phyloP scores from a whole-genome alignment of 2,888 invertebrate species.

The Neuroscelio doddi region DNA sequence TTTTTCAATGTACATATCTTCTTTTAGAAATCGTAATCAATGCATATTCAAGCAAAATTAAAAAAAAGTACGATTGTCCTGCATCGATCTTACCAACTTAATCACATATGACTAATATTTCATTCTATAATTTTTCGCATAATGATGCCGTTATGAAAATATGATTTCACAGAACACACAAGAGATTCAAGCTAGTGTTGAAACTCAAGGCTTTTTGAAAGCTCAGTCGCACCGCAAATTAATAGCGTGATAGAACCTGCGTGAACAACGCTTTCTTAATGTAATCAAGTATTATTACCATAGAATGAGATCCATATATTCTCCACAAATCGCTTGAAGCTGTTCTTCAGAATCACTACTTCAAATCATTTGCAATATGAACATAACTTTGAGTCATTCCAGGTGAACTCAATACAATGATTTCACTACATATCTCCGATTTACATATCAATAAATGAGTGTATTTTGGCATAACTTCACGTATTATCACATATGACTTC shows the following conservation, averaged over 20 bases:
- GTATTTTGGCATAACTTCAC: too few species aligned
- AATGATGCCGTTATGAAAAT: conserved; percentile 1
- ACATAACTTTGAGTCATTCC: too few species aligned
- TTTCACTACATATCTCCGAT: too few species aligned
- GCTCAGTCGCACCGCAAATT: conserved; percentile 26
- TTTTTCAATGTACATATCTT: too few species aligned
- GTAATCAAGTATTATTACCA: conserved; percentile 27
- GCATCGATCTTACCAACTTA: neutral
- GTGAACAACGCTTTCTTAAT: conserved; percentile 24
- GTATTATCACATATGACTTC: too few species aligned
- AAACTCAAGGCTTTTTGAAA: conserved; percentile 29
- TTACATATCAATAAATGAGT: too few species aligned
- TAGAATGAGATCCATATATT: conserved; percentile 32
- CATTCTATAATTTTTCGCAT: conserved; percentile 8
- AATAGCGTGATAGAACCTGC: conserved; percentile 14
- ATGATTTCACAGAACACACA: conserved; percentile 17
- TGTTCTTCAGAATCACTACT: neutral
- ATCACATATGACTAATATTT: conserved; percentile 6
- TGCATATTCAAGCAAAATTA: too few species aligned
- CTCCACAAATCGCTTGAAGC: conserved; percentile 25
- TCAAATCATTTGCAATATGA: neutral
- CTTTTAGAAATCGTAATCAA: too few species aligned
- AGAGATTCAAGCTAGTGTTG: neutral
- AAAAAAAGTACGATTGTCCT: neutral
- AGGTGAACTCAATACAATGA: too few species aligned